Percentiles rank a stretch among this genome's conserved stretches.
These are phyloP conservation scores for Pygoscelis antarcticus DNA, from an alignment of 2,113 vertebrate species.

Conservation along the genomic window DNA sequence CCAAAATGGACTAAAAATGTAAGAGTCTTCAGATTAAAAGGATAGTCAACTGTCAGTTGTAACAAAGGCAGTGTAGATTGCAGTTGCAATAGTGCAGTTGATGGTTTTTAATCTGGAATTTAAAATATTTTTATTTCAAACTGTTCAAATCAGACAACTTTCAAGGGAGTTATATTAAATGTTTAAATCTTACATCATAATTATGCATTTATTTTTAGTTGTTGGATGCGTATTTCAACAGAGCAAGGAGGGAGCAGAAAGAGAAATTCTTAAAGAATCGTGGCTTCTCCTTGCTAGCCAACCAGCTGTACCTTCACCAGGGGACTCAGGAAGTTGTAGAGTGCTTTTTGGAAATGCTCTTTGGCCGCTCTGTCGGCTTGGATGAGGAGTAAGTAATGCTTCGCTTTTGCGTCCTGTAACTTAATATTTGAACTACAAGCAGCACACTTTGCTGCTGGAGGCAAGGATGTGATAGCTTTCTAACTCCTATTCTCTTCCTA, in stretches of 20 bases:
- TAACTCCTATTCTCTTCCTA: not conserved
- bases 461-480: not conserved
- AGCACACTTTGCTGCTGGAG: not conserved
- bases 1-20: not conserved
- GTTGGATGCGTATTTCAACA: conserved; percentile 92
- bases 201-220: conserved; percentile 79
- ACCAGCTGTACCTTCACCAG: conserved; percentile 94
- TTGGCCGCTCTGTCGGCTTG: conserved; percentile 84
- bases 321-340: conserved; percentile 90
- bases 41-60: not conserved
- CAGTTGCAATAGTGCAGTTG: not conserved
- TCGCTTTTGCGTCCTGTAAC: not conserved
- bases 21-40: not conserved
- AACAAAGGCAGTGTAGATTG: not conserved
- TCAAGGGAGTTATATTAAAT: not conserved
- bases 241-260: conserved; percentile 93
- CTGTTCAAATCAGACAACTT: not conserved
- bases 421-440: not conserved
- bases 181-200: not conserved
- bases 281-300: conserved; percentile 95
- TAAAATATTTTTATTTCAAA: not conserved
- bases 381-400: conserved; percentile 90
- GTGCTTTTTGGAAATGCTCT: conserved; percentile 93
- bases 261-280: conserved; percentile 96
- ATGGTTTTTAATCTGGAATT: not conserved